Evolutionary conservation across 2,113 vertebrate genomes (phyloP), one percentile per base, ranked within the genome.

Genomic region (Emydocephalus ijimae): DNA sequence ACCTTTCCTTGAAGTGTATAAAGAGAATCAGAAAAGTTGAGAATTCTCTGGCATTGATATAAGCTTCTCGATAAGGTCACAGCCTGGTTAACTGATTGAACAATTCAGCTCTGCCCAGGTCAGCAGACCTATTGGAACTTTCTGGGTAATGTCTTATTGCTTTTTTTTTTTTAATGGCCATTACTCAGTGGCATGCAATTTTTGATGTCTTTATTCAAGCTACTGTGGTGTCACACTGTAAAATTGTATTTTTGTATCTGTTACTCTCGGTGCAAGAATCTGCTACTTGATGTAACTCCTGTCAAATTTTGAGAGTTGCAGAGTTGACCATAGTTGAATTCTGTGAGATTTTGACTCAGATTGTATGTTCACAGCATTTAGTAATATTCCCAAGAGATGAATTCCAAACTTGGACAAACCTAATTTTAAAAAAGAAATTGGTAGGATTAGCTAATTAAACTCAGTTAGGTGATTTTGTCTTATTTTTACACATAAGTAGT

Each of bases 11-110:
- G 24, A 34, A 74, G 52, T 34, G 8, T 24, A 69, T 15, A 5
- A 81, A 4, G 9, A 50, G 52, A 50, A 57, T 89, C 54, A 0
- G 26, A 54, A 39, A 92, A 61, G 29, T 10, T 0, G 0, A 52
- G 89, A 0, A 1, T 29, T 89, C 14, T 87, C 14, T 3, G 0
- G 0, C 0, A 81, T 43, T 24, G 4, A 91, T 29, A 29, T 52
- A 87, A 81, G 74, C 18, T 81, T 81, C 74, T 43, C 6, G 34
- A 81, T 21, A 81, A 81, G 74, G 34, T 81, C 74, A 81, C 74
- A 81, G 74, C n/a, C 74, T 81, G 74, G 74, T 81, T 34, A 9
- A 59, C 45, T 39, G 87, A 29, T 24, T 55, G 14, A 92, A 54
- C 54, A 87, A 23, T 64, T 48, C 54, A 85, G 34, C 39, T 86